Conservation (phyloP, 2,113 vertebrate genomes). For the Geothlypis trichas region DNA sequence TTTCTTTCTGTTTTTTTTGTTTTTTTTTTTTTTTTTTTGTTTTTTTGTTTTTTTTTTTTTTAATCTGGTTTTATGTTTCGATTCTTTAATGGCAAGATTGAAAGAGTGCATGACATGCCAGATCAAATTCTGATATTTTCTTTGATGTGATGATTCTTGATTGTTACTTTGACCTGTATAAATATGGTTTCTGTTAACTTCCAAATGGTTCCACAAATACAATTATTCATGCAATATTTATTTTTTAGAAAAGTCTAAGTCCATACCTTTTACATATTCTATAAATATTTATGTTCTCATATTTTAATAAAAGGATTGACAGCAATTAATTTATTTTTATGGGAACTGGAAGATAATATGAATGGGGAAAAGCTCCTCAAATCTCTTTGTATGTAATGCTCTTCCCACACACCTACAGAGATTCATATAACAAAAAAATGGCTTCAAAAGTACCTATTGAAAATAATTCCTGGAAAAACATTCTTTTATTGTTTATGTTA, state of each 20-base stretch:
- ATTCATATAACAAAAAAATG: background rate
- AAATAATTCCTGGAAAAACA: background rate
- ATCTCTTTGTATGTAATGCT: background rate
- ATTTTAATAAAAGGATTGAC: background rate
- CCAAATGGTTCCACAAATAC: constrained; percentile 1
- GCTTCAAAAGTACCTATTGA: background rate
- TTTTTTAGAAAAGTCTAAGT: background rate
- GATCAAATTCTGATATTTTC: background rate
- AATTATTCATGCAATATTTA: constrained; percentile 14
- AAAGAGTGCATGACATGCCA: background rate
- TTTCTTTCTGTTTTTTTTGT: background rate
- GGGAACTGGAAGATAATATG: background rate
- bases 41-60: background rate
- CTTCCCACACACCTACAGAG: background rate
- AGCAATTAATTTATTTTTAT: background rate
- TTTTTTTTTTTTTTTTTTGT: background rate
- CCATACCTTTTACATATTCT: background rate
- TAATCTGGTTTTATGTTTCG: background rate
- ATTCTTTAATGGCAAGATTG: background rate
- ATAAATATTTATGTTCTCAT: constrained; percentile 3
- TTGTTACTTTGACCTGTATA: background rate
- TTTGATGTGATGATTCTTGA: constrained; percentile 23
- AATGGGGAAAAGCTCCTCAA: background rate
- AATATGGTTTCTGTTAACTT: constrained; percentile 22
- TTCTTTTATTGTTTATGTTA: background rate